Evolutionary conservation across 2,888 invertebrate genomes (phyloP).

Genomic region (Pollenia griseotomentosa): DNA sequence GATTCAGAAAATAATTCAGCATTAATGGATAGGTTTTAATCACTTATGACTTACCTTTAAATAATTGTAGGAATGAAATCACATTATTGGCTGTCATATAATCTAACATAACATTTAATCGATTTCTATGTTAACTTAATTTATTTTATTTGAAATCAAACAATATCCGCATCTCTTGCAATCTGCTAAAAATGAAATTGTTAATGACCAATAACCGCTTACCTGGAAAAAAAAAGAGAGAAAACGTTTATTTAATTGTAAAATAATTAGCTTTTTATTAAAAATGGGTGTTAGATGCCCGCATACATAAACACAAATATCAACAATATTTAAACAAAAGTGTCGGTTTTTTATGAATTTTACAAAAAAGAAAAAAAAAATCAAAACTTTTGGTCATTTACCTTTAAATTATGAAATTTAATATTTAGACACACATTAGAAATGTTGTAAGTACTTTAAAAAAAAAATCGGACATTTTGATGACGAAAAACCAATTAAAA

Average conservation of each 20-base stretch:
- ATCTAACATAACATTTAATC: too few relatives aligned
- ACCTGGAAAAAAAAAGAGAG: constrained; percentile 40
- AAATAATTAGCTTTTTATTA: background rate
- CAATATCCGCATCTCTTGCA: background rate
- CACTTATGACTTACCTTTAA: too few relatives aligned
- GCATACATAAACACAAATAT: constrained; percentile 3
- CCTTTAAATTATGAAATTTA: constrained; percentile 56
- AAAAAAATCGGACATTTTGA: constrained; percentile 7
- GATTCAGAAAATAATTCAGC: too few relatives aligned
- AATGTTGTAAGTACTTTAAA: background rate
- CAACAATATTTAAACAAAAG: too few relatives aligned
- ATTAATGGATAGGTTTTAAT: too few relatives aligned
- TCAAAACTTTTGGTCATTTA: constrained; percentile 36
- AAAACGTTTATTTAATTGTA: constrained; percentile 18
- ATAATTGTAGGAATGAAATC: too few relatives aligned
- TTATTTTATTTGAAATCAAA: background rate
- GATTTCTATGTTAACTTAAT: background rate
- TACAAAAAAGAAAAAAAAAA: background rate
- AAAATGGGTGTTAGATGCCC: constrained; percentile 3
- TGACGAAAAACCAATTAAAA: constrained; percentile 70
- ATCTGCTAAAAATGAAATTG: background rate
- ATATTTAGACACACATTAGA: constrained; percentile 21
- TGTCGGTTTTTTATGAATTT: too few relatives aligned
- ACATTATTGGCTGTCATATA: too few relatives aligned
- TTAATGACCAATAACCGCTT: constrained; percentile 9